phyloP scores from a whole-genome alignment of 2,797 vertebrate species.

The Nothura maculosa region DNA sequence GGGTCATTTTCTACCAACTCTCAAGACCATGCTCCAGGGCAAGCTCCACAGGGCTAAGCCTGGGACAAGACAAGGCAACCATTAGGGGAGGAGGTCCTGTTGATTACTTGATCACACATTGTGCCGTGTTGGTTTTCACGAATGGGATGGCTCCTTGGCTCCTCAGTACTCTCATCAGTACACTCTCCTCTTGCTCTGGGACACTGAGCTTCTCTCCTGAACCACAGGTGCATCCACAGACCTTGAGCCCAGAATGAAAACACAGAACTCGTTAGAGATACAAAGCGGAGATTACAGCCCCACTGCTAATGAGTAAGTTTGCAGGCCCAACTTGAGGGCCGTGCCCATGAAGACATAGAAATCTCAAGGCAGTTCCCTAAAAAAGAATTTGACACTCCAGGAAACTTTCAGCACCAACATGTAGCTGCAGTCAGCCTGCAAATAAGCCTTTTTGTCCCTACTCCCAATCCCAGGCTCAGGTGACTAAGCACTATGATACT shows the following conservation, averaged over 20 bases:
- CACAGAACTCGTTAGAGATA: background rate
- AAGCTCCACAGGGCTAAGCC: background rate
- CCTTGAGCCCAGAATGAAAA: conserved; percentile 31
- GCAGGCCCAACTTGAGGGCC: no score
- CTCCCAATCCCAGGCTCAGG: background rate
- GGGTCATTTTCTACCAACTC: background rate
- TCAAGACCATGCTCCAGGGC: background rate
- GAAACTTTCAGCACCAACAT: background rate
- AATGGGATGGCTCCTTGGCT: conserved; percentile 88
- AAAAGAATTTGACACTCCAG: background rate
- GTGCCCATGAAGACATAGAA: background rate
- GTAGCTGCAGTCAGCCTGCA: background rate
- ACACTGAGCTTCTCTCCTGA: conserved; percentile 70
- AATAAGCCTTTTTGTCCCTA: background rate
- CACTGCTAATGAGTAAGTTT: no score
- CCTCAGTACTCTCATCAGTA: conserved; percentile 85
- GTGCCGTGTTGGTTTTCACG: conserved; percentile 86
- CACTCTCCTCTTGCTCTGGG: conserved; percentile 75
- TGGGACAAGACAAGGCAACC: no score
- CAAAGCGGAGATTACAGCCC: background rate
- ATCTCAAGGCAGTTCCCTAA: background rate
- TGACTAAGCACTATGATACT: background rate
- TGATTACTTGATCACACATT: conserved; percentile 82
- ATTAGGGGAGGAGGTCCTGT: background rate
- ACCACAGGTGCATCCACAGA: conserved; percentile 79